These are phyloP conservation scores for Luehdorfia chinensis DNA, from an alignment of 1,140 invertebrate species.

Conservation along the genomic window DNA sequence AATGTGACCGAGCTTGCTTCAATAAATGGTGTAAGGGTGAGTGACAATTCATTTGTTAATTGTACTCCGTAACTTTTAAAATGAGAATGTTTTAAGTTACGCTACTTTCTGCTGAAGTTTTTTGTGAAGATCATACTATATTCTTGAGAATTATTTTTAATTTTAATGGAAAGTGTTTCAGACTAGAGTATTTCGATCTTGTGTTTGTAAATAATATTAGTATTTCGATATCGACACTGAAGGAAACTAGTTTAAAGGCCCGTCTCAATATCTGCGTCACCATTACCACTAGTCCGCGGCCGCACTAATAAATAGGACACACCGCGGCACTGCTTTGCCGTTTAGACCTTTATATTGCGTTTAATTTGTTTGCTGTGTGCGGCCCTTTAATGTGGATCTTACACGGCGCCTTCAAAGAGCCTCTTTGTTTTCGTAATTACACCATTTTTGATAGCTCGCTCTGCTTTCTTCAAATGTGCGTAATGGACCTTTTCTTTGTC, in stretches of 20 bases:
- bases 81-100: no score
- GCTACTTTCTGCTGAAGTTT: no score
- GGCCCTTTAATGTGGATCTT: constrained; percentile 64
- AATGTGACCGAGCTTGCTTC: not conserved
- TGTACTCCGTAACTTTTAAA: no score
- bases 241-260: constrained; percentile 3
- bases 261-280: constrained; percentile 31
- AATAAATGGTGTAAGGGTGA: not conserved
- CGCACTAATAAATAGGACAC: constrained; percentile 47
- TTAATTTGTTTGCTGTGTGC: constrained; percentile 57
- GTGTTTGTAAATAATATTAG: not conserved
- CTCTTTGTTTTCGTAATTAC: constrained; percentile 61
- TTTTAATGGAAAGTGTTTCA: not conserved
- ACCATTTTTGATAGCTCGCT: constrained; percentile 31
- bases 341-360: constrained; percentile 59
- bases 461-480: constrained; percentile 12
- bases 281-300: constrained; percentile 16
- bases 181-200: not conserved
- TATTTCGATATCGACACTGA: not conserved
- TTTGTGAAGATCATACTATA: no score
- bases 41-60: not conserved
- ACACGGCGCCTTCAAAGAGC: constrained; percentile 43
- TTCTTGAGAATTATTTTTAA: no score
- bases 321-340: constrained; percentile 51
- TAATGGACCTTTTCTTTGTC: constrained; percentile 1